Percentiles rank a stretch among this genome's conserved stretches.
Conservation (phyloP, 2,113 vertebrate genomes). For the Salvelinus fontinalis region DNA sequence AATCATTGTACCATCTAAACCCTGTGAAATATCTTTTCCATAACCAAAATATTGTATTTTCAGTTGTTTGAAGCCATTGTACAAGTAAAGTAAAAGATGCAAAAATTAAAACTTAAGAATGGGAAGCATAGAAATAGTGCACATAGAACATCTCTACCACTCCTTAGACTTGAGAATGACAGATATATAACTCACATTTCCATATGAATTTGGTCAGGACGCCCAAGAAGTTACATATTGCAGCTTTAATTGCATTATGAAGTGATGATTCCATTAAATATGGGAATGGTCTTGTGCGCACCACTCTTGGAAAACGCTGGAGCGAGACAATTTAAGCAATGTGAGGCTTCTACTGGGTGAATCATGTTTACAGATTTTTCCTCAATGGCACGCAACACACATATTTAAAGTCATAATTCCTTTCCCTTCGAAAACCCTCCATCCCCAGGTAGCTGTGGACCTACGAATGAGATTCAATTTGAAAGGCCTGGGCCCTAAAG, state of each 20-base stretch:
- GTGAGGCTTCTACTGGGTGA: constrained; percentile 10
- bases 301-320: constrained; percentile 5
- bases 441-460: constrained; percentile 40
- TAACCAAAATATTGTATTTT: too few relatives aligned
- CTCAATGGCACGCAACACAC: constrained; percentile 12
- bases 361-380: constrained; percentile 39
- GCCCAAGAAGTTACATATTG: too few relatives aligned
- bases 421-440: constrained; percentile 5
- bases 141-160: too few relatives aligned
- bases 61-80: too few relatives aligned
- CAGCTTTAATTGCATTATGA: constrained; percentile 28
- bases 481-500: constrained; percentile 44
- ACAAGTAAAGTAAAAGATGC: too few relatives aligned
- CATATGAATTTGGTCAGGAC: too few relatives aligned
- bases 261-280: constrained; percentile 10
- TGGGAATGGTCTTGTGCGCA: constrained; percentile 22
- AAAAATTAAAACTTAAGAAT: too few relatives aligned
- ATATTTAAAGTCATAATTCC: constrained; percentile 29
- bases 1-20: too few relatives aligned
- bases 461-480: constrained; percentile 46
- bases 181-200: too few relatives aligned
- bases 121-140: too few relatives aligned
- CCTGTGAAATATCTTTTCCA: too few relatives aligned
- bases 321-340: constrained; percentile 12
- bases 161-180: too few relatives aligned